Conservation (phyloP, 2,888 invertebrate genomes). For the Kryphioiulus occultus region DNA sequence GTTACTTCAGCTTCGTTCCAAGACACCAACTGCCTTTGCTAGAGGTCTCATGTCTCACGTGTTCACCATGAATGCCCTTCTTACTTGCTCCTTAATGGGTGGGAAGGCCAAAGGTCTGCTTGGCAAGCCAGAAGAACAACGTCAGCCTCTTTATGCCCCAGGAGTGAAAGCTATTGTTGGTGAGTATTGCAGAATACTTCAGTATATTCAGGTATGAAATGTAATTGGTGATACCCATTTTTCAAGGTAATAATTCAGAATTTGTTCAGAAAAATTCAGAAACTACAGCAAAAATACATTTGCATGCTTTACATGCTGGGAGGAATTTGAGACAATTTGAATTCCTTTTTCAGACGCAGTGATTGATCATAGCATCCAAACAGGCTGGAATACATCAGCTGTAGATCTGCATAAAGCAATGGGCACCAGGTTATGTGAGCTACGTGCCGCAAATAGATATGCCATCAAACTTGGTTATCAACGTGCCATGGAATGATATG, state of each 20-base stretch:
- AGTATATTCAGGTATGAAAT: too few relatives aligned
- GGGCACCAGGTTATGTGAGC: slow-evolving; percentile 5
- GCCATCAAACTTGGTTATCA: not conserved
- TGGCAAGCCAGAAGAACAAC: not conserved
- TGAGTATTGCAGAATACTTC: not conserved
- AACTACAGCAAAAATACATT: too few relatives aligned
- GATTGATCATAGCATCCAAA: not conserved
- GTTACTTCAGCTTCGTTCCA: not conserved
- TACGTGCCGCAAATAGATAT: not conserved
- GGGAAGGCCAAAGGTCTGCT: slow-evolving; percentile 33
- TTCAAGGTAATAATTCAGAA: too few relatives aligned
- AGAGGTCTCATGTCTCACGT: slow-evolving; percentile 28
- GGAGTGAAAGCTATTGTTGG: not conserved
- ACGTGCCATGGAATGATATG: not conserved
- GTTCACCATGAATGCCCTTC: slow-evolving; percentile 13
- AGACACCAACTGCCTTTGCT: not conserved
- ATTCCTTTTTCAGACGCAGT: not conserved
- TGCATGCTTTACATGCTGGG: too few relatives aligned
- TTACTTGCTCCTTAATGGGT: slow-evolving; percentile 6
- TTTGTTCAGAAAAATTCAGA: too few relatives aligned
- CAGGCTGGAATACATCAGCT: not conserved
- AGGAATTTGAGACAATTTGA: not conserved
- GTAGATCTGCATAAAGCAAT: not conserved
- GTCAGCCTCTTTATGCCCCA: not conserved
- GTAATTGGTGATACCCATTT: too few relatives aligned